A percentile compares a stretch with the other conserved stretches of the same genome.
These are phyloP conservation scores for Himalopsyche japonica DNA, from an alignment of 2,888 invertebrate species.

Conservation along the genomic window DNA sequence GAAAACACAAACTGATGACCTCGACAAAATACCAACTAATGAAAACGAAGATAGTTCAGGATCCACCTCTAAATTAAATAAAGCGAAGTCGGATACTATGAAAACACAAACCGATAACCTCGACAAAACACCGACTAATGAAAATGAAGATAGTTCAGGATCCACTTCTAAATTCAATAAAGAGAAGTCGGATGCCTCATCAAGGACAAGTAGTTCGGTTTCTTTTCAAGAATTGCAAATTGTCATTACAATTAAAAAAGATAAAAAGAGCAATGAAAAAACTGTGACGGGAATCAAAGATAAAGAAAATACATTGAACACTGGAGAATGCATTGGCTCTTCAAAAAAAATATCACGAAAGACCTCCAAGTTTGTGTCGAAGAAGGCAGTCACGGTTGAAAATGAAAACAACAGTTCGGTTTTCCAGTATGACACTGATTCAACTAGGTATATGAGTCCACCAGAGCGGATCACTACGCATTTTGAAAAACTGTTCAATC, in stretches of 20 bases:
- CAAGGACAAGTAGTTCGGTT: slow-evolving; percentile 18
- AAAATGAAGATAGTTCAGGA: slow-evolving; percentile 21
- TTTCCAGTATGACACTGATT: slow-evolving; percentile 54
- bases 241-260: slow-evolving; percentile 29
- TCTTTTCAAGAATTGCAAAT: slow-evolving; percentile 36
- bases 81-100: background rate
- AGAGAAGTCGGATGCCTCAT: background rate
- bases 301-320: background rate
- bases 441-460: slow-evolving; percentile 59
- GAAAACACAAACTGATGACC: background rate
- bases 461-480: slow-evolving; percentile 51
- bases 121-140: slow-evolving; percentile 21
- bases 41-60: slow-evolving; percentile 20
- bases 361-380: slow-evolving; percentile 19
- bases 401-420: slow-evolving; percentile 10
- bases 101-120: slow-evolving; percentile 11
- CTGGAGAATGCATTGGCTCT: slow-evolving; percentile 7
- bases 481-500: slow-evolving; percentile 14
- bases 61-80: background rate
- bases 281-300: background rate
- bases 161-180: background rate
- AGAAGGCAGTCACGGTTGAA: slow-evolving; percentile 18
- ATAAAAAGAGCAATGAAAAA: slow-evolving; percentile 1
- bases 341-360: slow-evolving; percentile 32
- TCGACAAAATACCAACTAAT: slow-evolving; percentile 21